Conservation (phyloP, 2,888 invertebrate species). For the Meganola albula region DNA sequence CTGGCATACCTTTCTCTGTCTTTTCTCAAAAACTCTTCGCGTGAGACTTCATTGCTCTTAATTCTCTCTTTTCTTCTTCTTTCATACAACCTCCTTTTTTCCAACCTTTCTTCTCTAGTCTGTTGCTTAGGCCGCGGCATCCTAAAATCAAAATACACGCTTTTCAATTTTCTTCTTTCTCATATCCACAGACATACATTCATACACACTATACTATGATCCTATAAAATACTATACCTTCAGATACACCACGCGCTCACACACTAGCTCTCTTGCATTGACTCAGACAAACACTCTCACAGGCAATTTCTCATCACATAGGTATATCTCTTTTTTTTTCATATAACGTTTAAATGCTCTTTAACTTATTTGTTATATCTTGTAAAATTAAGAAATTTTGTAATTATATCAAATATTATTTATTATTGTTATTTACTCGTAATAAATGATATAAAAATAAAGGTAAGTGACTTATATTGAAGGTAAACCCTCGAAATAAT, state of each 20-base stretch:
- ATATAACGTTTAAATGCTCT: neutral
- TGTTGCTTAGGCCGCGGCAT: slow-evolving; percentile 7
- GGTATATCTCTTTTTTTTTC: neutral
- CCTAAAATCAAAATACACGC: slow-evolving; percentile 7
- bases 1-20: slow-evolving; percentile 9
- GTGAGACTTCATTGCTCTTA: slow-evolving; percentile 7
- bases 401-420: slow-evolving; percentile 1
- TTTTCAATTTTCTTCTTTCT: slow-evolving; percentile 6
- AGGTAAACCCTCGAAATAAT: slow-evolving; percentile 1
- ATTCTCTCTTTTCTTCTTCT: slow-evolving; percentile 11
- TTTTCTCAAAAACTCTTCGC: slow-evolving; percentile 9
- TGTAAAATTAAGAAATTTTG: neutral
- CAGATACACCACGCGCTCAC: slow-evolving; percentile 2
- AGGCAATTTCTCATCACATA: slow-evolving; percentile 5
- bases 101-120: slow-evolving; percentile 6
- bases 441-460: neutral
- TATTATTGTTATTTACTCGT: neutral
- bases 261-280: slow-evolving; percentile 2
- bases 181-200: slow-evolving; percentile 7
- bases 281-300: slow-evolving; percentile 5
- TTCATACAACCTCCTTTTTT: slow-evolving; percentile 7
- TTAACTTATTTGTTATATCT: neutral
- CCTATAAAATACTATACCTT: slow-evolving; percentile 6
- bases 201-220: slow-evolving; percentile 4
- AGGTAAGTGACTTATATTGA: slow-evolving; percentile 1